A percentile compares a stretch with the other conserved stretches of the same genome.
These are phyloP conservation scores for Megastigmus dorsalis DNA, from an alignment of 2,888 invertebrate species.

Conservation along the genomic window DNA sequence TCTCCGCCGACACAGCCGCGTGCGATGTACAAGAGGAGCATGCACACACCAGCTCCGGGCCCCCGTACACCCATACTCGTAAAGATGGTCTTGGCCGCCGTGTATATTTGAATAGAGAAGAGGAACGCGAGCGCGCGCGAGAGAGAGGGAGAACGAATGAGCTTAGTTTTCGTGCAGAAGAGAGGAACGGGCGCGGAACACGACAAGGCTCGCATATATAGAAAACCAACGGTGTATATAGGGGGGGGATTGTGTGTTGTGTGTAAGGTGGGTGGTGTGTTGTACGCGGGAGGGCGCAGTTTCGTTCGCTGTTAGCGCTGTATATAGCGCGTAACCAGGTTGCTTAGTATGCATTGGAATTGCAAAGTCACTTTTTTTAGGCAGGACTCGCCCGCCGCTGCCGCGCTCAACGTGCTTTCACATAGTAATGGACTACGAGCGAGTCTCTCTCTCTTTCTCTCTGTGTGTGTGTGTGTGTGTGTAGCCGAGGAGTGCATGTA, in stretches of 20 bases:
- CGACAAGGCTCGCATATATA: too few relatives aligned
- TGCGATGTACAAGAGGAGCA: too few relatives aligned
- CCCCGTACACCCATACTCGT: slow-evolving; percentile 58
- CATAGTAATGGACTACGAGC: slow-evolving; percentile 65
- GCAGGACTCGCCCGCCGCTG: slow-evolving; percentile 55
- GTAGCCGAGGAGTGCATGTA: not conserved
- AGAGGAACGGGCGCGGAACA: slow-evolving; percentile 44
- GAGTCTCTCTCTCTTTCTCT: too few relatives aligned
- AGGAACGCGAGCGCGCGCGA: not conserved
- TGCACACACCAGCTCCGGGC: too few relatives aligned
- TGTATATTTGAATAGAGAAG: slow-evolving; percentile 44
- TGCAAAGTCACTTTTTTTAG: slow-evolving; percentile 72
- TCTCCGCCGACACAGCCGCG: too few relatives aligned
- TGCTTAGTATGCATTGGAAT: slow-evolving; percentile 74
- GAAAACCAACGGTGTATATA: slow-evolving; percentile 20
- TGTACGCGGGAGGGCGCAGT: slow-evolving; percentile 34
- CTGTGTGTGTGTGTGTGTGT: slow-evolving; percentile 27
- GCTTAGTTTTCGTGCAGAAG: too few relatives aligned
- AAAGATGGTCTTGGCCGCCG: slow-evolving; percentile 65
- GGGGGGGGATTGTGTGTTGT: slow-evolving; percentile 46
- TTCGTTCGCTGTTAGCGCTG: slow-evolving; percentile 42
- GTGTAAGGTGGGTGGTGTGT: too few relatives aligned
- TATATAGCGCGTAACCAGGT: slow-evolving; percentile 60
- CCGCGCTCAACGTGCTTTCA: slow-evolving; percentile 59
- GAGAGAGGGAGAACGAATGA: too few relatives aligned